Percentiles rank a stretch among this genome's conserved stretches.
phyloP scores from a whole-genome alignment of 2,888 invertebrate genomes.

The Desoria tigrina region DNA sequence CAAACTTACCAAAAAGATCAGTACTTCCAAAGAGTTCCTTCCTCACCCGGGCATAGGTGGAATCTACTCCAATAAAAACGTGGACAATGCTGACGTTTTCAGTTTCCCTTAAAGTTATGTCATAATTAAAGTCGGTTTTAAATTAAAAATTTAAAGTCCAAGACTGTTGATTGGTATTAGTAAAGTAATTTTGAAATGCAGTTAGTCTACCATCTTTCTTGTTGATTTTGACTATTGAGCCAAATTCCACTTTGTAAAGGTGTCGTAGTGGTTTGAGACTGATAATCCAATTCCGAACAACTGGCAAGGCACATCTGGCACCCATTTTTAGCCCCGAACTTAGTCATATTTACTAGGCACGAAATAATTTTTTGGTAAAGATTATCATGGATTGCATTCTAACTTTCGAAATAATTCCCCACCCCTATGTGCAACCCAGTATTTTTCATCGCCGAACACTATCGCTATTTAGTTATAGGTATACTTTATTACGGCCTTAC shows the following conservation, averaged over 20 bases:
- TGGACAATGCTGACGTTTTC: conserved; percentile 47
- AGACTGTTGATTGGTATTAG: not conserved
- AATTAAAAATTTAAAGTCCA: not conserved
- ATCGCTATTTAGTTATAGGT: too few species aligned
- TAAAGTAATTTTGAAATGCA: too few species aligned
- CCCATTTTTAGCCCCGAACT: conserved; percentile 26
- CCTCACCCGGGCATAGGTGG: conserved; percentile 44
- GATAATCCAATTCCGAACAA: conserved; percentile 38
- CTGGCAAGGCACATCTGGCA: conserved; percentile 32
- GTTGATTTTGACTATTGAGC: conserved; percentile 7
- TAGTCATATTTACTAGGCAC: conserved; percentile 24
- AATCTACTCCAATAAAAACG: conserved; percentile 45
- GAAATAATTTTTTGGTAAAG: not conserved
- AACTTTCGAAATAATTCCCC: conserved; percentile 1
- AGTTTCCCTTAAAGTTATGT: conserved; percentile 36
- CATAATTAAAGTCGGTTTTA: not conserved
- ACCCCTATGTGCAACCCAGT: too few species aligned
- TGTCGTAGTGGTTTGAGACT: conserved; percentile 28
- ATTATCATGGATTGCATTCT: not conserved
- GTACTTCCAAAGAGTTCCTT: conserved; percentile 45
- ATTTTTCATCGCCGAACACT: too few species aligned
- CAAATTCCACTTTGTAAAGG: conserved; percentile 26
- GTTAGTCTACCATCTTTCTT: not conserved
- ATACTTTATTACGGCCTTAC: too few species aligned
- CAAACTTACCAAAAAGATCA: conserved; percentile 46